These are phyloP conservation scores for Crotalus horridus DNA, from an alignment of 2,113 vertebrate species.

Conservation along the genomic window DNA sequence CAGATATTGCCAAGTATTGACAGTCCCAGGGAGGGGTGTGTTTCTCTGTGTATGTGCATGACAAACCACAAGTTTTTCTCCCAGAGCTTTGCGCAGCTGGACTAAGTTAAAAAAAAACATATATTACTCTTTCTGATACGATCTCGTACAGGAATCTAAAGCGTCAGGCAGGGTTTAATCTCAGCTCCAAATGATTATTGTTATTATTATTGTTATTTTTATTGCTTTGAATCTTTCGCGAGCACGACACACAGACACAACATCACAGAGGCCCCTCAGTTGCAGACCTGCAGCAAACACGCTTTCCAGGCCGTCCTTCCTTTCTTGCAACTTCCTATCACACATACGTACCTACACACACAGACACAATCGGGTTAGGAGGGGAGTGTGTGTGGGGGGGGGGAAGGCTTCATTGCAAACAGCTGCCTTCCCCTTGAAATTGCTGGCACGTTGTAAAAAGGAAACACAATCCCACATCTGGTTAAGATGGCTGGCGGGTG, in stretches of 20 bases:
- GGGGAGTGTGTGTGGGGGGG: no score
- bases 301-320: background rate
- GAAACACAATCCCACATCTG: constrained; percentile 55
- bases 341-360: background rate
- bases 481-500: constrained; percentile 46
- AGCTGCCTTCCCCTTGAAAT: constrained; percentile 59
- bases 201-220: background rate
- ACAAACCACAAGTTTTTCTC: constrained; percentile 46
- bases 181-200: background rate
- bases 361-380: no score
- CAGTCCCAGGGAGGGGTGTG: background rate
- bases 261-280: background rate
- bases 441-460: constrained; percentile 35
- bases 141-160: constrained; percentile 60
- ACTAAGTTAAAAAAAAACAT: constrained; percentile 39
- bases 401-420: constrained; percentile 40
- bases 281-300: background rate
- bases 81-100: constrained; percentile 57
- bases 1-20: background rate
- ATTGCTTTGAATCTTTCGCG: background rate
- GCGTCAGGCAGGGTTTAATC: constrained; percentile 63
- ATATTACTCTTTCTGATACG: constrained; percentile 41
- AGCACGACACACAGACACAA: background rate
- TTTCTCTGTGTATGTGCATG: background rate
- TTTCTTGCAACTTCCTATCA: constrained; percentile 1